Evolutionary conservation across 2,888 invertebrate genomes (phyloP), one percentile per base, ranked within the genome.

Genomic region (Allophyes oxyacanthae): DNA sequence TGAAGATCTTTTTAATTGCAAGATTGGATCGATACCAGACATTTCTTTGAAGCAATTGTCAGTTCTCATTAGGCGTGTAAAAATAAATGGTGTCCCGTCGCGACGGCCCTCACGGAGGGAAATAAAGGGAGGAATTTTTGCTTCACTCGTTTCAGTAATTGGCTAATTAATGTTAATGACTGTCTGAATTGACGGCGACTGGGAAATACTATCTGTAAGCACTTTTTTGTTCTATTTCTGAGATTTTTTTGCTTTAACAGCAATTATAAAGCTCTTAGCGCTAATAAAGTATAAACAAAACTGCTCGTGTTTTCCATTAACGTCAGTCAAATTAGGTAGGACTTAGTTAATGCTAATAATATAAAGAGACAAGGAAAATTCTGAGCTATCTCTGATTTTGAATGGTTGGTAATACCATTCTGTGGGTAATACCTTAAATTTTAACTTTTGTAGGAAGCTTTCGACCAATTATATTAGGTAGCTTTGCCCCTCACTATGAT

Each of bases 61-160:
- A 87, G 86, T 85, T 85, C 87, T 89, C 87, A 90, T 91, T 91
- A 90, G 80, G 72, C 77, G 83, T 81, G 86, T 85, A 88, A 87
- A 90, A 90, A 89, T 87, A 88, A 90, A 91, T 88, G 89, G 83
- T 82, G 78, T 83, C 81, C 76, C 77, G 76, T 78, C 77, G 82
- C 81, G 83, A 77, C 78, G 69, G 72, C 78, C 67, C 75, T 69
- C 71, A 65, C 75, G 76, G 77, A 60, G 57, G 70, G 49, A 51
- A 61, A 51, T 54, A 38, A 58, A 57, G 70, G 78, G 70, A 75
- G 72, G 69, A 65, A 71, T 77, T 75, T 72, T 73, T 72, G 71
- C 75, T 71, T 78, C 69, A 72, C 77, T 76, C 79, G 78, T 79
- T 82, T 81, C 64, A 72, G 75, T 85, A 85, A 86, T 80, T 79